Base-by-base conservation (phyloP, 2,797 vertebrate genomes). In the Tragelaphus eurycerus region DNA sequence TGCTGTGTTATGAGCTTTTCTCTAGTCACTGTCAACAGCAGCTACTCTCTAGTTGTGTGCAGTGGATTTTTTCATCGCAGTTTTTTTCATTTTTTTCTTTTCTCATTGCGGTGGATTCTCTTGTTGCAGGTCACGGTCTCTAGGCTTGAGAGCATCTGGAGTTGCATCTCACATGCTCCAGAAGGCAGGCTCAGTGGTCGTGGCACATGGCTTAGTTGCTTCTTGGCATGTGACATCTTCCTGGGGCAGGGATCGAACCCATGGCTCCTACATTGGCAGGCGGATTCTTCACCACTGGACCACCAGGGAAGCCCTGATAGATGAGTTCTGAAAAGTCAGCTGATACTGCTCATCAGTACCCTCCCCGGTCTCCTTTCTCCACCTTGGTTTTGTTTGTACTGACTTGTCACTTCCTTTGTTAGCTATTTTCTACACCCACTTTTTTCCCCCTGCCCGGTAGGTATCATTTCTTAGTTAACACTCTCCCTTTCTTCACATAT, bases 301-400 rank as follows among this genome's bases (percentile, higher is more conserved):
- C 4, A 10, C 62, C 62, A 34, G 4, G 62, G 62, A 34, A n/a
- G 16, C 8, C 31, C 62, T 19, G 16, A 19, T 31, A 17, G 16
- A 17, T n/a, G 1, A 4, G 29, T 34, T 16, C 31, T 2, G 0
- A 0, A 29, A 34, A 21, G 82, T 48, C 84, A 14, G 4, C 34
- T 43, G 81, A 11, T 21, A 7, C 0, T 10, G 57, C 29, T 13
- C 12, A 2, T 15, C 6, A 9, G 12, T 23, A 79, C 13, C 34
- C 34, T 4, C 64, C 23, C 31, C 7, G 4, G 10, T 10, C 48
- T 38, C 25, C 34, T 34, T 25, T 55, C 31, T 84, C 55, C 4
- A 5, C 57, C 48, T 34, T 8, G 16, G 16, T 19, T 76, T 34
- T 48, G 67, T 25, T 38, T n/a, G 8, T 19, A 31, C 43, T 6